Evolutionary conservation across 35 echinoderm and acorn worm species (phyloP).

Genomic region (Ophioderma brevispina): DNA sequence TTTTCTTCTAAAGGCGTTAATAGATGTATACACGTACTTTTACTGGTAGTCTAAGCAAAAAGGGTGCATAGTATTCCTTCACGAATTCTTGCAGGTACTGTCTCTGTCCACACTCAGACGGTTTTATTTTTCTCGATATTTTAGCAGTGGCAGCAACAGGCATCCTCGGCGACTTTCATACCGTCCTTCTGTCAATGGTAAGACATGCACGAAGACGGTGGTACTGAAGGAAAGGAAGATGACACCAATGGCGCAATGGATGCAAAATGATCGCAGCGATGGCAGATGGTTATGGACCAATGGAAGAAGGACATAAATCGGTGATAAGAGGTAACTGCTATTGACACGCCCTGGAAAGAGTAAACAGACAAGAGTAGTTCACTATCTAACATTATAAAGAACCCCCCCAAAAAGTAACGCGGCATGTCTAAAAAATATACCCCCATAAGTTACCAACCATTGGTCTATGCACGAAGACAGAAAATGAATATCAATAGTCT

Average conservation of each 20-base stretch:
- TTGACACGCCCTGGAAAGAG: constrained; percentile 26
- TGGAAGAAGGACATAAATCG: constrained; percentile 15
- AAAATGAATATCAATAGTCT: no score
- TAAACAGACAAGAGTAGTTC: no score
- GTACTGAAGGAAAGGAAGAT: constrained; percentile 15
- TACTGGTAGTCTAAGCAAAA: background rate
- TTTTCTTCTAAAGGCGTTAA: no score
- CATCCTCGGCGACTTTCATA: background rate
- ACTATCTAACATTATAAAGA: no score
- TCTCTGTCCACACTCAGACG: background rate
- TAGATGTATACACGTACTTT: constrained; percentile 12
- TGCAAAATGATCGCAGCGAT: constrained; percentile 12
- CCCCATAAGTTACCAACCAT: no score
- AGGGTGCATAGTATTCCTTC: background rate
- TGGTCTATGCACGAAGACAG: no score
- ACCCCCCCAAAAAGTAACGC: no score
- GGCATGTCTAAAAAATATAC: no score
- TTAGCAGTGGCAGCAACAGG: constrained; percentile 20
- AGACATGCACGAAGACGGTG: constrained; percentile 14
- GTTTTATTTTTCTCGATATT: background rate
- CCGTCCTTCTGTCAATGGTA: background rate
- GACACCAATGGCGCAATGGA: constrained; percentile 25
- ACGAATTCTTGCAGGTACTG: background rate
- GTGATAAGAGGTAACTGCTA: constrained; percentile 30
- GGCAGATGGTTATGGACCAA: constrained; percentile 21